Evolutionary conservation across 1,140 invertebrate genomes (phyloP).

Genomic region (Euwallacea similis): DNA sequence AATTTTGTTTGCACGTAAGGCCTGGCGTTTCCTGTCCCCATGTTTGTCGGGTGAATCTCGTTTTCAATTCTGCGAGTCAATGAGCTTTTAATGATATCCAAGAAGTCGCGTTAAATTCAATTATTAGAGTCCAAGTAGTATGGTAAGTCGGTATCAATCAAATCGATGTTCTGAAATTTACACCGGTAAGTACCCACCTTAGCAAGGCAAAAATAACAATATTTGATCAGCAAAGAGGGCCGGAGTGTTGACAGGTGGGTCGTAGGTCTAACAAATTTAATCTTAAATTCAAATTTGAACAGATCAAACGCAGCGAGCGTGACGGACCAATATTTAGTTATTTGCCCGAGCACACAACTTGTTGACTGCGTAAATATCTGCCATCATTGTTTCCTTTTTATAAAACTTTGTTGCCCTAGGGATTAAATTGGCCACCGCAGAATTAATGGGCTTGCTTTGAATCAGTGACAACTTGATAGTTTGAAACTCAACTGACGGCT

Average conservation of each 20-base stretch:
- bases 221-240: slow-evolving; percentile 42
- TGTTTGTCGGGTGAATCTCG: no score
- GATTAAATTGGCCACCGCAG: slow-evolving; percentile 24
- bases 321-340: slow-evolving; percentile 54
- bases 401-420: slow-evolving; percentile 28
- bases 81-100: no score
- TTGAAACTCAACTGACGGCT: no score
- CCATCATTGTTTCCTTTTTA: slow-evolving; percentile 50
- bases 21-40: no score
- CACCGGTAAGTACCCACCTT: background rate
- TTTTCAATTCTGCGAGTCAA: no score
- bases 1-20: no score
- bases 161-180: background rate
- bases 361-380: slow-evolving; percentile 52
- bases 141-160: no score
- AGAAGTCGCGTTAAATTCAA: no score
- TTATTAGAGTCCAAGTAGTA: no score
- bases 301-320: slow-evolving; percentile 51
- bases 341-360: slow-evolving; percentile 52
- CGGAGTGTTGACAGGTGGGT: slow-evolving; percentile 51
- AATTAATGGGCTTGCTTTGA: slow-evolving; percentile 1
- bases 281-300: slow-evolving; percentile 55
- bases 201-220: slow-evolving; percentile 46
- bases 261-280: slow-evolving; percentile 53
- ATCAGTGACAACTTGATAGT: no score